These are phyloP conservation scores for Dicrurus megarhynchus DNA, from an alignment of 2,113 vertebrate genomes.

Conservation along the genomic window DNA sequence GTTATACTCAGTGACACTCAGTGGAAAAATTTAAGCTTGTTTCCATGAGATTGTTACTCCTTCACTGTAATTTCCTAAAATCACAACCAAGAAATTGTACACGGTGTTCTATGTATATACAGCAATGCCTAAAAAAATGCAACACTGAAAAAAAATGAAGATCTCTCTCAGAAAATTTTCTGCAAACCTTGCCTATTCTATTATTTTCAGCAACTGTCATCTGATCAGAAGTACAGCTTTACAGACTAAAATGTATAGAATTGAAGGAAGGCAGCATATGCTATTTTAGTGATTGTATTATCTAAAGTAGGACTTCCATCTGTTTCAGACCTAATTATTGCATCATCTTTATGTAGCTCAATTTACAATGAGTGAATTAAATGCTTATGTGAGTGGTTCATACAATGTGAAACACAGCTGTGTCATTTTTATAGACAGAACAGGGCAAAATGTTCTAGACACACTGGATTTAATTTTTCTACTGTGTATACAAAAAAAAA, in stretches of 20 bases:
- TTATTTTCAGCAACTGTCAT: slow-evolving; percentile 4
- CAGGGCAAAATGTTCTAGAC: slow-evolving; percentile 18
- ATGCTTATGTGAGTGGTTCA: slow-evolving; percentile 32
- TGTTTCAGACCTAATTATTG: slow-evolving; percentile 53
- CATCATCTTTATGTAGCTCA: slow-evolving; percentile 40
- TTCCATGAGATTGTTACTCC: background rate
- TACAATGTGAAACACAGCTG: slow-evolving; percentile 40
- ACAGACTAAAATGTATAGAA: background rate
- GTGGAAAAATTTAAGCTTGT: background rate
- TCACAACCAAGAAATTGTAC: background rate
- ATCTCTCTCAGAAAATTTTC: background rate
- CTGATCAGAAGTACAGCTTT: slow-evolving; percentile 18
- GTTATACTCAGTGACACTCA: background rate
- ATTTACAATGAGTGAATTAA: slow-evolving; percentile 52
- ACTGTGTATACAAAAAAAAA: slow-evolving; percentile 19
- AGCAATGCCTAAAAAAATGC: background rate
- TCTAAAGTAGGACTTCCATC: slow-evolving; percentile 47
- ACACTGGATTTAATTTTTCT: slow-evolving; percentile 16
- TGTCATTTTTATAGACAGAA: slow-evolving; percentile 20
- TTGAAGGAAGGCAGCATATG: slow-evolving; percentile 41
- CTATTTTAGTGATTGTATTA: slow-evolving; percentile 41
- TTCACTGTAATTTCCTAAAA: background rate
- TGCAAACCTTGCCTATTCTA: background rate
- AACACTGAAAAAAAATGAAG: background rate
- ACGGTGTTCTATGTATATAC: background rate